Conservation (phyloP, 2,797 vertebrate genomes). For the Oreonectes daqikongensis region DNA sequence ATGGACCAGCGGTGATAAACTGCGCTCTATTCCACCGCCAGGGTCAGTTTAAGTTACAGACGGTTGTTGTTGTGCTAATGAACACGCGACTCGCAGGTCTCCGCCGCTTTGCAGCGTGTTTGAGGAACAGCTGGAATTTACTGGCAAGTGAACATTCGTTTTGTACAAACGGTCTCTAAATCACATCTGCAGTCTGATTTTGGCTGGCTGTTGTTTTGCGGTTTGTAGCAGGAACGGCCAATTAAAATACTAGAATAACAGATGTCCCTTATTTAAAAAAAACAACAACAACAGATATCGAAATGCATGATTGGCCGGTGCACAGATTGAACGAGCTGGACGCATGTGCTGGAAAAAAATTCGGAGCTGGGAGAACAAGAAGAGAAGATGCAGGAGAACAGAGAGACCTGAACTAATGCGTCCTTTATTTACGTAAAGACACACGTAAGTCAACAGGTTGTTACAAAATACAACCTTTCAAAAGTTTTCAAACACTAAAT, state of each 20-base stretch:
- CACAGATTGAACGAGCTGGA: neutral
- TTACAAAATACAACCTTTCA: neutral
- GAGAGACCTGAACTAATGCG: neutral
- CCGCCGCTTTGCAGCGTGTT: slow-evolving; percentile 2
- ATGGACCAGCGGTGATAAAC: neutral
- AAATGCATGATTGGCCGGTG: slow-evolving; percentile 1
- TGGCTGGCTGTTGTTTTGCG: slow-evolving; percentile 27
- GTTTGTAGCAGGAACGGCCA: slow-evolving; percentile 37
- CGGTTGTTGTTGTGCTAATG: slow-evolving; percentile 5
- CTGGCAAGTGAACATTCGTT: slow-evolving; percentile 14
- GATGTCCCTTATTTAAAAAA: slow-evolving; percentile 58
- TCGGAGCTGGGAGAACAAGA: neutral
- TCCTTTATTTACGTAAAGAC: neutral
- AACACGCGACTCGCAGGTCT: slow-evolving; percentile 1
- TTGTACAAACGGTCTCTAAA: slow-evolving; percentile 13
- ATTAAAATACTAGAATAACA: slow-evolving; percentile 60
- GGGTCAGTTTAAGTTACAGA: neutral
- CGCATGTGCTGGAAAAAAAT: slow-evolving; percentile 10
- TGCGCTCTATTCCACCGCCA: neutral
- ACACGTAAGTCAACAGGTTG: neutral
- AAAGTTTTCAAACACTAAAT: neutral
- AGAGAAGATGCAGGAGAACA: neutral
- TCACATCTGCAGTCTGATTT: slow-evolving; percentile 28
- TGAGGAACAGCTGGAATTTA: slow-evolving; percentile 6
- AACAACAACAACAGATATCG: slow-evolving; percentile 40